phyloP scores from a whole-genome alignment of 2,113 vertebrate species.

The Ammodytes dubius region DNA sequence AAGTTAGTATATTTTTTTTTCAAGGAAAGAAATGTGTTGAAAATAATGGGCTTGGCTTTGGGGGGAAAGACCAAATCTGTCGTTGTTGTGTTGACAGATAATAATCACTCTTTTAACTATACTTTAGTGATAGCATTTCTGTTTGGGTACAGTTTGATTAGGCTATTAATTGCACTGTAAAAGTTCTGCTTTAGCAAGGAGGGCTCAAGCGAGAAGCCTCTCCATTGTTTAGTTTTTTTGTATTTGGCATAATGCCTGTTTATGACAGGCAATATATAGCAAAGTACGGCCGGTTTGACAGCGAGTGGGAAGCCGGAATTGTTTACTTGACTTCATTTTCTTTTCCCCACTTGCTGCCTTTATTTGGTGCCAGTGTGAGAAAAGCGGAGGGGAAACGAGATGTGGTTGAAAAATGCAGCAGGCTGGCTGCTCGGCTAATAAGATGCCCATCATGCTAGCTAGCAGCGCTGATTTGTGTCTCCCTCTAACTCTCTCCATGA shows the following conservation, averaged over 20 bases:
- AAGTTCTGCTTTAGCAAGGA: slow-evolving; percentile 71
- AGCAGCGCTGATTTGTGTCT: slow-evolving; percentile 89
- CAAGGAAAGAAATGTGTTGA: slow-evolving; percentile 63
- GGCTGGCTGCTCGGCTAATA: slow-evolving; percentile 92
- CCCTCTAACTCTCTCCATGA: slow-evolving; percentile 92
- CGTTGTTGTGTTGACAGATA: slow-evolving; percentile 60
- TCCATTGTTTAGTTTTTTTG: slow-evolving; percentile 69
- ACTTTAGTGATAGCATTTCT: slow-evolving; percentile 52
- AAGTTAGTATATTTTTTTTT: slow-evolving; percentile 66
- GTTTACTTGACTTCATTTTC: slow-evolving; percentile 88
- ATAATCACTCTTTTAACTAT: slow-evolving; percentile 61
- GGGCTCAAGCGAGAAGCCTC: slow-evolving; percentile 61
- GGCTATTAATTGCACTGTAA: slow-evolving; percentile 77
- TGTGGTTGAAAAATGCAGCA: slow-evolving; percentile 87
- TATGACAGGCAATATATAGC: slow-evolving; percentile 83
- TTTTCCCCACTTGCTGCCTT: slow-evolving; percentile 81
- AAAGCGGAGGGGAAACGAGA: slow-evolving; percentile 78
- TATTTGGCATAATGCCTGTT: slow-evolving; percentile 81
- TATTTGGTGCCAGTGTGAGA: slow-evolving; percentile 82
- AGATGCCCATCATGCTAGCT: slow-evolving; percentile 92
- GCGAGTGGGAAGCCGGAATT: slow-evolving; percentile 85
- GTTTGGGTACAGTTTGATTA: slow-evolving; percentile 51
- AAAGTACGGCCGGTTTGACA: slow-evolving; percentile 83
- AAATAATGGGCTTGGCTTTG: slow-evolving; percentile 57
- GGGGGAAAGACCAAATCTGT: slow-evolving; percentile 58